Percentiles rank a stretch among this genome's conserved stretches.
These are phyloP conservation scores for Anoncus sp. DNA, from an alignment of 2,888 invertebrate species.

Conservation along the genomic window DNA sequence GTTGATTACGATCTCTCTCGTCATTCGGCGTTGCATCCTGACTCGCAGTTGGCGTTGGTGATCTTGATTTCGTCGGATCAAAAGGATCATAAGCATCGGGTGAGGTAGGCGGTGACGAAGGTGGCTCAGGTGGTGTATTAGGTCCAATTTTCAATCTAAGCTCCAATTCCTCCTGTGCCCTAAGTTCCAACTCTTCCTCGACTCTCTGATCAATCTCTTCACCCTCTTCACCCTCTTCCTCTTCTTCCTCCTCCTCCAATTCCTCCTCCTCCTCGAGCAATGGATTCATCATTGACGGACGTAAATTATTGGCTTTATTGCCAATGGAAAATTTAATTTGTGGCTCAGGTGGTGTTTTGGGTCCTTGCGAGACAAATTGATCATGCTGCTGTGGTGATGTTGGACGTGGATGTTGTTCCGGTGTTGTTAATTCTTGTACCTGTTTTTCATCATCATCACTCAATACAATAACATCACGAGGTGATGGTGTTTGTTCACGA, in stretches of 20 bases:
- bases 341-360: slow-evolving; percentile 91
- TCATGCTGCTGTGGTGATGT: slow-evolving; percentile 77
- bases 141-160: slow-evolving; percentile 85
- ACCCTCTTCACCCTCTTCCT: slow-evolving; percentile 77
- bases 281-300: slow-evolving; percentile 84
- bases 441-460: slow-evolving; percentile 90
- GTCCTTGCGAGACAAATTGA: slow-evolving; percentile 84
- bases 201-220: slow-evolving; percentile 76
- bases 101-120: slow-evolving; percentile 88
- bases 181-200: slow-evolving; percentile 81
- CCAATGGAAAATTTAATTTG: slow-evolving; percentile 86
- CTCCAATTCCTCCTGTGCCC: slow-evolving; percentile 80
- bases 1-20: slow-evolving; percentile 79
- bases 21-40: slow-evolving; percentile 74
- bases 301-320: slow-evolving; percentile 77
- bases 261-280: slow-evolving; percentile 86
- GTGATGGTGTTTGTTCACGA: slow-evolving; percentile 92
- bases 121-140: slow-evolving; percentile 89
- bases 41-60: slow-evolving; percentile 85
- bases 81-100: slow-evolving; percentile 96
- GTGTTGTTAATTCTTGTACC: slow-evolving; percentile 71
- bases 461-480: slow-evolving; percentile 91
- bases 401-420: slow-evolving; percentile 72
- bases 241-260: slow-evolving; percentile 84
- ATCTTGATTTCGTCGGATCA: slow-evolving; percentile 94